A percentile compares a stretch with the other conserved stretches of the same genome.
These are phyloP conservation scores for Phrynocephalus versicolor DNA, from an alignment of 2,113 vertebrate genomes.

Conservation along the genomic window DNA sequence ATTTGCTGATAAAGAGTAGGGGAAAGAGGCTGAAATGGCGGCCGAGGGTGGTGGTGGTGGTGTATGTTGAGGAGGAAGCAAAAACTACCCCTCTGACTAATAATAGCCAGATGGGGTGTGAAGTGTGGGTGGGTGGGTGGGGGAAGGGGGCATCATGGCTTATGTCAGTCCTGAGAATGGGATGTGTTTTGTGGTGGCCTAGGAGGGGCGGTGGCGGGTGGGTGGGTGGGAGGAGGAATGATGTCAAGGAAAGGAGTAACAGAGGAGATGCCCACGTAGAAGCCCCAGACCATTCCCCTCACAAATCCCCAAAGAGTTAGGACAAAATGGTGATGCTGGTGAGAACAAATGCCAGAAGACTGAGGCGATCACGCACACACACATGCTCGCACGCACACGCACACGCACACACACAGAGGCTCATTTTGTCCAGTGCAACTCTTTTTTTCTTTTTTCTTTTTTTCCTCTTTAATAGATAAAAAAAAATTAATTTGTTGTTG, in stretches of 20 bases:
- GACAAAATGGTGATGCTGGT: conserved; percentile 41
- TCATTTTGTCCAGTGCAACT: conserved; percentile 65
- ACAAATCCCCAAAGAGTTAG: conserved; percentile 27
- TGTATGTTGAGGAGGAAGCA: neutral
- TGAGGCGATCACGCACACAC: conserved; percentile 66
- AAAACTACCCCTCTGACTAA: neutral
- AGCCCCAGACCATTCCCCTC: neutral
- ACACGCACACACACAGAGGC: conserved; percentile 54
- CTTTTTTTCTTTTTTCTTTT: conserved; percentile 39
- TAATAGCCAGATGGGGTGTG: no score
- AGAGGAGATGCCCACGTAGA: conserved; percentile 23
- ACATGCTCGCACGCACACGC: conserved; percentile 51
- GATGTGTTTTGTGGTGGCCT: neutral
- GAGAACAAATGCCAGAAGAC: conserved; percentile 57
- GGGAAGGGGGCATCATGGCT: neutral
- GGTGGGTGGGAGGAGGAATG: no score
- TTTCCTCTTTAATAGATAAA: conserved; percentile 81
- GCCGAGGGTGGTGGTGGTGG: no score
- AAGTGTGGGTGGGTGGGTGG: neutral
- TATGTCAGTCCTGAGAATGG: conserved; percentile 1
- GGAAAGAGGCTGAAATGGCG: neutral
- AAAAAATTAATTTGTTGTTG: conserved; percentile 51
- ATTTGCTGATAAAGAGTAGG: neutral
- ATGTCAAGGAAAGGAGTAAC: neutral
- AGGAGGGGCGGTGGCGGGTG: no score